Percentiles rank a stretch among this genome's conserved stretches.
Conservation (phyloP, 2,888 invertebrate genomes). For the Elysia crispata region DNA sequence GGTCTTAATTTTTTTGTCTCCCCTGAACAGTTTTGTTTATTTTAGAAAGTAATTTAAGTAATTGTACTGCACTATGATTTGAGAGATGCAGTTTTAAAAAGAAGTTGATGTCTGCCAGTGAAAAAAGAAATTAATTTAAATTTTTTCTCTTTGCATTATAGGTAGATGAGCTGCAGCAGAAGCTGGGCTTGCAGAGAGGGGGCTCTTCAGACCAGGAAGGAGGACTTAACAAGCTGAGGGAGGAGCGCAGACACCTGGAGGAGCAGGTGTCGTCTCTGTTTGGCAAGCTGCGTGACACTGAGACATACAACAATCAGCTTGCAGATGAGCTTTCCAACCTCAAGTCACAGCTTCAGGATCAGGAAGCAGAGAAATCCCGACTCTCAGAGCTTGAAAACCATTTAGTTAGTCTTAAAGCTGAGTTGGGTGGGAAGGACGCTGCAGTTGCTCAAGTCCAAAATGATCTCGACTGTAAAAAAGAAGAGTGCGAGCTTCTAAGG, state of each 20-base stretch:
- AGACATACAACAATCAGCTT: conserved; percentile 49
- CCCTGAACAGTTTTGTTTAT: no score
- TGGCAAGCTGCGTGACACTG: conserved; percentile 44
- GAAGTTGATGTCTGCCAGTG: no score
- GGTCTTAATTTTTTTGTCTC: no score
- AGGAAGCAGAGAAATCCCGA: conserved; percentile 12
- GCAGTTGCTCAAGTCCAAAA: background rate
- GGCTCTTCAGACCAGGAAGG: conserved; percentile 37
- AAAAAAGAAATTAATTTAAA: background rate
- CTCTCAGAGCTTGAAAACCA: conserved; percentile 13
- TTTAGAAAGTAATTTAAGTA: no score
- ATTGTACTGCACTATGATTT: no score
- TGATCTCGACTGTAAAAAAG: conserved; percentile 29
- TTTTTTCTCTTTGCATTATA: background rate
- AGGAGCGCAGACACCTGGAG: conserved; percentile 45
- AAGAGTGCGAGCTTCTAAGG: background rate
- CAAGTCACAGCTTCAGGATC: conserved; percentile 37
- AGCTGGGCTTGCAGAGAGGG: conserved; percentile 24
- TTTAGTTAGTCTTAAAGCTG: no score
- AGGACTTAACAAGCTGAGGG: conserved; percentile 32
- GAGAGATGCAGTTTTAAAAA: no score
- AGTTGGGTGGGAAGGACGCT: no score
- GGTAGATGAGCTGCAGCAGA: conserved; percentile 47
- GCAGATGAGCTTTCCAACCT: conserved; percentile 48
- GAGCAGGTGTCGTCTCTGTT: conserved; percentile 48